These are phyloP conservation scores for Autographa gamma DNA, from an alignment of 2,888 invertebrate species.

Conservation along the genomic window DNA sequence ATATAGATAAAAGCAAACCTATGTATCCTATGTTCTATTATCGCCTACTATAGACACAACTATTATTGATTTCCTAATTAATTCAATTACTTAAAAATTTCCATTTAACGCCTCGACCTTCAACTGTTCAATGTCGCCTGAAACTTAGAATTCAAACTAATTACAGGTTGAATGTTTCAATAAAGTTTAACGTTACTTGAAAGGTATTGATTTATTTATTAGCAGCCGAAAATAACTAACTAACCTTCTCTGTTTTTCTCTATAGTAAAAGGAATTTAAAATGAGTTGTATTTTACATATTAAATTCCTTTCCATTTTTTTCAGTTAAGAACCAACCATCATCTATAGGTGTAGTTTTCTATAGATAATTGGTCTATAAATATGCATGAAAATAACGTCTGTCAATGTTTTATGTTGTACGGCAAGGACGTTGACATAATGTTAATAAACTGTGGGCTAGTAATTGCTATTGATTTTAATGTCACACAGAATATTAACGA, in stretches of 20 bases:
- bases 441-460: slow-evolving; percentile 1
- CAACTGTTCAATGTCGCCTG: slow-evolving; percentile 18
- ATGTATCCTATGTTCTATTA: too few relatives aligned
- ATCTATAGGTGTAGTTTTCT: too few relatives aligned
- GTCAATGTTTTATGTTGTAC: neutral
- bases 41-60: neutral
- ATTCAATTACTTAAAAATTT: neutral
- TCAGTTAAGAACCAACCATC: too few relatives aligned
- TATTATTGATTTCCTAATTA: neutral
- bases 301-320: too few relatives aligned
- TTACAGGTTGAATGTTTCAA: slow-evolving; percentile 9
- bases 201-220: neutral
- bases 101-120: slow-evolving; percentile 33
- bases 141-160: slow-evolving; percentile 18
- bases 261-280: too few relatives aligned
- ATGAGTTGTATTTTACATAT: too few relatives aligned
- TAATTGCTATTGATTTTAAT: neutral
- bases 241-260: neutral
- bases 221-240: neutral
- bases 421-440: slow-evolving; percentile 12
- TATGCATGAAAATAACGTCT: too few relatives aligned
- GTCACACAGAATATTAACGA: neutral
- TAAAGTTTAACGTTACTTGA: neutral
- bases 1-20: too few relatives aligned
- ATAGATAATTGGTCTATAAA: too few relatives aligned